A percentile compares a stretch with the other conserved stretches of the same genome.
Conservation (phyloP, 2,113 vertebrate species). For the Bufo gargarizans region DNA sequence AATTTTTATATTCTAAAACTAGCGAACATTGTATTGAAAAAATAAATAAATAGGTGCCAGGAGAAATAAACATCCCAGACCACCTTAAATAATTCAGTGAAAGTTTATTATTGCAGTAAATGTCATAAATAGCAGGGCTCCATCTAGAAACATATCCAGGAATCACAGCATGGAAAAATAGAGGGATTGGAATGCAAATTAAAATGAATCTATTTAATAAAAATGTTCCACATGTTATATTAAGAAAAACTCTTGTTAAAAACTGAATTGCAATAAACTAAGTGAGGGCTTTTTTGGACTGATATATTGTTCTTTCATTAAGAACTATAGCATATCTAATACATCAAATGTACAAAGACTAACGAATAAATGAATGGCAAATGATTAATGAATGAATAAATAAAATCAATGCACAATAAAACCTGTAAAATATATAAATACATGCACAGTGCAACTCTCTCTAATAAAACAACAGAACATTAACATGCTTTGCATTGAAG, state of each 20-base stretch:
- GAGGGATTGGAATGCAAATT: background rate
- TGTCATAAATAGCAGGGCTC: background rate
- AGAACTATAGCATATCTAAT: background rate
- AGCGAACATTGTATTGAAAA: background rate
- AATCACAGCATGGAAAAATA: background rate
- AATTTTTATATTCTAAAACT: background rate
- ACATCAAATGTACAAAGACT: too few species aligned
- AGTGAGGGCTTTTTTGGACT: background rate
- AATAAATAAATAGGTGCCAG: background rate
- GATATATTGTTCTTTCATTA: background rate
- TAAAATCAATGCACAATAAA: too few species aligned
- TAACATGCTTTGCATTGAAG: too few species aligned
- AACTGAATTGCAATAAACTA: background rate
- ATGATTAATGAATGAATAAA: too few species aligned
- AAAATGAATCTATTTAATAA: background rate
- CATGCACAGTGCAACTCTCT: too few species aligned
- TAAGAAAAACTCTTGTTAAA: background rate
- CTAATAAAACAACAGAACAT: too few species aligned
- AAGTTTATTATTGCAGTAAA: background rate
- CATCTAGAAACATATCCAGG: background rate
- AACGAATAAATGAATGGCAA: too few species aligned
- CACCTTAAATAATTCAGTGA: background rate
- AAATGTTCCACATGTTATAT: background rate
- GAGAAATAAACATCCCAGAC: background rate
- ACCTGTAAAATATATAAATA: too few species aligned